Percentiles rank a stretch among this genome's conserved stretches.
Evolutionary conservation across 2,113 vertebrate genomes (phyloP).

Genomic region (Ophiodon elongatus): DNA sequence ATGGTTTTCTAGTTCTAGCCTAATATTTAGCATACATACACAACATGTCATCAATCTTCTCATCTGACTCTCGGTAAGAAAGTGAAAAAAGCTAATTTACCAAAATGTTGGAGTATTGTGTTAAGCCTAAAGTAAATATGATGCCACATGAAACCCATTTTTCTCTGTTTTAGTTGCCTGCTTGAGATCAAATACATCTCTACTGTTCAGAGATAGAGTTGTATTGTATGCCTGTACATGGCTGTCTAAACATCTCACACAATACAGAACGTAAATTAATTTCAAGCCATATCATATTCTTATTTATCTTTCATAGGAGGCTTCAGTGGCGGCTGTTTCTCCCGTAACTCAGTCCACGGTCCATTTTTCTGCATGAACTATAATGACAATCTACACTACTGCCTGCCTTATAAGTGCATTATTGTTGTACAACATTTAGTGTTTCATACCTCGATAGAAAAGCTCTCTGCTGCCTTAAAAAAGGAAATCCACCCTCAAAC

Average conservation of each 20-base stretch:
- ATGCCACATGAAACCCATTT: conserved; percentile 26
- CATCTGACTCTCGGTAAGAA: not conserved
- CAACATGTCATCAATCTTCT: conserved; percentile 1
- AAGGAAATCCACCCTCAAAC: conserved; percentile 63
- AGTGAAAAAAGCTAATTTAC: not conserved
- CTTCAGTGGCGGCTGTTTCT: conserved; percentile 53
- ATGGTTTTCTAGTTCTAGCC: not conserved
- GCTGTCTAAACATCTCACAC: not conserved
- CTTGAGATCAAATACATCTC: not conserved
- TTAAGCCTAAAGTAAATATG: not conserved
- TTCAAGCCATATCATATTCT: conserved; percentile 27
- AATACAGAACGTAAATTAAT: not conserved
- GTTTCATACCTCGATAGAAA: conserved; percentile 76
- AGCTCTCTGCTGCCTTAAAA: conserved; percentile 71
- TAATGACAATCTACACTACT: conserved; percentile 62
- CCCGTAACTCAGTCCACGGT: conserved; percentile 48
- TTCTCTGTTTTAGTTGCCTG: conserved; percentile 21
- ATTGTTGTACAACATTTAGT: conserved; percentile 76
- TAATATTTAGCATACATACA: not conserved
- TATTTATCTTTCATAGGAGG: conserved; percentile 63
- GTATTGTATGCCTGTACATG: not conserved
- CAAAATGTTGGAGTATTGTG: not conserved
- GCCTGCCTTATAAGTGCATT: conserved; percentile 85
- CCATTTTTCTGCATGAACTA: conserved; percentile 59
- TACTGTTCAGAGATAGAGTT: conserved; percentile 2